These are phyloP conservation scores for Diplodus puntazzo DNA, from an alignment of 2,797 vertebrate species.

Conservation along the genomic window DNA sequence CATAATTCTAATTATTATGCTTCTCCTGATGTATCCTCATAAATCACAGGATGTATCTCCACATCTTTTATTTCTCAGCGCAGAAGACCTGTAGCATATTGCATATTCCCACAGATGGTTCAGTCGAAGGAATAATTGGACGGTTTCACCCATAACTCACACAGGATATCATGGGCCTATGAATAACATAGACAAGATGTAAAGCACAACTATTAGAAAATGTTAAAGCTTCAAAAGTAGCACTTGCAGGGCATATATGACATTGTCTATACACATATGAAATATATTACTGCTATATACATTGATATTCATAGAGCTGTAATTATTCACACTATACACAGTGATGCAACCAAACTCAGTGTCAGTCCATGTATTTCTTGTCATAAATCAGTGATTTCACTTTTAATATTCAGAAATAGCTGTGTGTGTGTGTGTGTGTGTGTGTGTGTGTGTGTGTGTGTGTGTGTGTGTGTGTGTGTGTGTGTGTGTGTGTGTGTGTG, in stretches of 20 bases:
- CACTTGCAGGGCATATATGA: slow-evolving; percentile 56
- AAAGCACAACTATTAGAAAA: slow-evolving; percentile 44
- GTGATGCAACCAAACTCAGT: slow-evolving; percentile 30
- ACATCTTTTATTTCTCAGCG: not conserved
- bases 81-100: not conserved
- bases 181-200: not conserved
- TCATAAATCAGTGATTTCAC: slow-evolving; percentile 24
- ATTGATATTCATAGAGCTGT: slow-evolving; percentile 50
- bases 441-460: slow-evolving; percentile 29
- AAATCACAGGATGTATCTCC: not conserved
- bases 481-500: no score
- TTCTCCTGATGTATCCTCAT: no score
- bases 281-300: slow-evolving; percentile 63
- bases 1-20: no score
- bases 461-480: slow-evolving; percentile 15
- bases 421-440: not conserved
- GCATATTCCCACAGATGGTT: not conserved
- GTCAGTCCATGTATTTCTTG: slow-evolving; percentile 6
- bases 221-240: slow-evolving; percentile 62
- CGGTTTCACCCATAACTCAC: not conserved
- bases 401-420: slow-evolving; percentile 17
- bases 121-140: not conserved
- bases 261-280: slow-evolving; percentile 55
- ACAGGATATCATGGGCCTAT: not conserved
- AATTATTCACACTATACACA: slow-evolving; percentile 70